phyloP scores from a whole-genome alignment of 2,113 vertebrate genomes.

The Narcine bancroftii region DNA sequence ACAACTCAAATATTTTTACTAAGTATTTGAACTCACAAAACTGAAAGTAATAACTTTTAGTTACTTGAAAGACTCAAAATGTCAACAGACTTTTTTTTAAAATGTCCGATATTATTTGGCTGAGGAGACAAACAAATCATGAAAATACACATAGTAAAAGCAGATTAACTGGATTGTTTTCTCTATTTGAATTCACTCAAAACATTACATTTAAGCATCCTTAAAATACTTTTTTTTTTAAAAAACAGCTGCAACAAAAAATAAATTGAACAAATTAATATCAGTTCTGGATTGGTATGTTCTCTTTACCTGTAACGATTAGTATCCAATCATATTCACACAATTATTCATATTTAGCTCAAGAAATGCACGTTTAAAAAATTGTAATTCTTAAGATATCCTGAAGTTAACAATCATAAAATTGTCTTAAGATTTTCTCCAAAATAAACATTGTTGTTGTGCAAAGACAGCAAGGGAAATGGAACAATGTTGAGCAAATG shows the following conservation, averaged over 20 bases:
- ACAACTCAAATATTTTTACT: constrained; percentile 1
- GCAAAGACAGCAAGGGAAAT: not conserved
- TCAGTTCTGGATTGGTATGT: not conserved
- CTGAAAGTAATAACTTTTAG: not conserved
- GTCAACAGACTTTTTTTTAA: not conserved
- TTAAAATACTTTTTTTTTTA: constrained; percentile 9
- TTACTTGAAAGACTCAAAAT: not conserved
- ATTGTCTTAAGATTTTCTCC: not conserved
- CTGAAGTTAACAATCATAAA: not conserved
- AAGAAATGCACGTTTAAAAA: not conserved
- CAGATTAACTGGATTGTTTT: not conserved
- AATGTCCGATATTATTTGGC: not conserved
- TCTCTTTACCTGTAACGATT: constrained; percentile 8
- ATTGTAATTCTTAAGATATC: not conserved
- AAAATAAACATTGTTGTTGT: not conserved
- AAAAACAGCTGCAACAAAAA: not conserved
- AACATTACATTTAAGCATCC: not conserved
- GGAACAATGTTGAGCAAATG: not conserved
- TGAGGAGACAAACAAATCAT: not conserved
- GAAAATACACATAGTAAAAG: not conserved
- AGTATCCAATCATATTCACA: not conserved
- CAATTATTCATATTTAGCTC: not conserved
- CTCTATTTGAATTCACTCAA: not conserved
- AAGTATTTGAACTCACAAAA: not conserved
- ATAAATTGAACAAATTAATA: constrained; percentile 16